These are phyloP conservation scores for Mesitornis unicolor DNA, from an alignment of 2,113 vertebrate species.

Conservation along the genomic window DNA sequence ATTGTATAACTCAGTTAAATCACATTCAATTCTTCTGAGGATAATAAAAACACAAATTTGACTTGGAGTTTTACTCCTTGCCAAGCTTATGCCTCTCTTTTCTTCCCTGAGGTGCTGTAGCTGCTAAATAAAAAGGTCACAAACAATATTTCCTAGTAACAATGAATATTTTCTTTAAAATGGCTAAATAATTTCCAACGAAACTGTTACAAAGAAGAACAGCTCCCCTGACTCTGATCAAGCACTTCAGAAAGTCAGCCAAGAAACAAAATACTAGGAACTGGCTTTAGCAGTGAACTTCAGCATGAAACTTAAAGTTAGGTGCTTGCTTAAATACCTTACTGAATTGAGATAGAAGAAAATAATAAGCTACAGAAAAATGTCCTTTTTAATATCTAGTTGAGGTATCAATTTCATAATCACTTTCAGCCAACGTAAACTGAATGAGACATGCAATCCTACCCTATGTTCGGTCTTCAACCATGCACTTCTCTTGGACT, in stretches of 20 bases:
- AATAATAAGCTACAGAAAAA: neutral
- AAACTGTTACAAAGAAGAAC: neutral
- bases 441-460: neutral
- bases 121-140: slow-evolving; percentile 22
- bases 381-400: neutral
- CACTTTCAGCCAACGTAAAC: neutral
- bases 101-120: slow-evolving; percentile 8
- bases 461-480: neutral
- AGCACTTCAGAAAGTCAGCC: neutral
- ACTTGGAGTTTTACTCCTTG: slow-evolving; percentile 12
- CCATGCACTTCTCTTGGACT: neutral
- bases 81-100: slow-evolving; percentile 10
- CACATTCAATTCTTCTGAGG: neutral
- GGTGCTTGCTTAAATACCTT: neutral
- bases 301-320: neutral
- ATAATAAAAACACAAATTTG: neutral
- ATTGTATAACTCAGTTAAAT: slow-evolving; percentile 13
- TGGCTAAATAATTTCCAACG: neutral
- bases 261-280: neutral
- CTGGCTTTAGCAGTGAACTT: neutral
- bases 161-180: slow-evolving; percentile 34
- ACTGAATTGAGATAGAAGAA: neutral
- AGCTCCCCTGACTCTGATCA: neutral
- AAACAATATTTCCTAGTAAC: slow-evolving; percentile 42
- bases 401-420: neutral